These are phyloP conservation scores for Cyanocitta stelleri DNA, from an alignment of 2,113 vertebrate genomes.

Conservation along the genomic window DNA sequence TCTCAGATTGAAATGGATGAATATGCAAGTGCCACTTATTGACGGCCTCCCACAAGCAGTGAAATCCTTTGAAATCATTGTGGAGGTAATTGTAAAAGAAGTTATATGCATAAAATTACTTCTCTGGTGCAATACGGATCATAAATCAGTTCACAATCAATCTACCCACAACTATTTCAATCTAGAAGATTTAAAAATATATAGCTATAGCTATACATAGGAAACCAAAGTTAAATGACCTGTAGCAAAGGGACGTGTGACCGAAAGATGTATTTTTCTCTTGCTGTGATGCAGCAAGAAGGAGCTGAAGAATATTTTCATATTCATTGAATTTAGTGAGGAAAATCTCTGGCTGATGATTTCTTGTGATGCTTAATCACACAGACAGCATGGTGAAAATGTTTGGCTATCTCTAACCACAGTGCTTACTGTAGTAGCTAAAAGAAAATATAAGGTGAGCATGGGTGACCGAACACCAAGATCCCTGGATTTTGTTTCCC, in stretches of 20 bases:
- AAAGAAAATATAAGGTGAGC: neutral
- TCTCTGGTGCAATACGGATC: slow-evolving; percentile 82
- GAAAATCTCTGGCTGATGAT: neutral
- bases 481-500: neutral
- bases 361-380: neutral
- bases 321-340: neutral
- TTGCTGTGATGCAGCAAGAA: neutral
- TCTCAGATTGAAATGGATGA: slow-evolving; percentile 74
- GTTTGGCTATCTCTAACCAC: neutral
- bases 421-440: neutral
- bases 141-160: slow-evolving; percentile 91
- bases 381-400: neutral
- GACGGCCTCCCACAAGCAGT: slow-evolving; percentile 62
- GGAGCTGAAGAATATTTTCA: neutral
- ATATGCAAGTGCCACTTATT: slow-evolving; percentile 73
- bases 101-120: slow-evolving; percentile 97
- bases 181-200: slow-evolving; percentile 49
- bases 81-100: slow-evolving; percentile 89
- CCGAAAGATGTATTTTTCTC: neutral
- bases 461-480: rapidly evolving
- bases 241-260: neutral
- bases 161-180: slow-evolving; percentile 77
- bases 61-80: slow-evolving; percentile 68
- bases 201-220: neutral
- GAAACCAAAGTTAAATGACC: neutral